These are phyloP conservation scores for Xestia rhomboidea DNA, from an alignment of 2,888 invertebrate genomes.

Conservation along the genomic window DNA sequence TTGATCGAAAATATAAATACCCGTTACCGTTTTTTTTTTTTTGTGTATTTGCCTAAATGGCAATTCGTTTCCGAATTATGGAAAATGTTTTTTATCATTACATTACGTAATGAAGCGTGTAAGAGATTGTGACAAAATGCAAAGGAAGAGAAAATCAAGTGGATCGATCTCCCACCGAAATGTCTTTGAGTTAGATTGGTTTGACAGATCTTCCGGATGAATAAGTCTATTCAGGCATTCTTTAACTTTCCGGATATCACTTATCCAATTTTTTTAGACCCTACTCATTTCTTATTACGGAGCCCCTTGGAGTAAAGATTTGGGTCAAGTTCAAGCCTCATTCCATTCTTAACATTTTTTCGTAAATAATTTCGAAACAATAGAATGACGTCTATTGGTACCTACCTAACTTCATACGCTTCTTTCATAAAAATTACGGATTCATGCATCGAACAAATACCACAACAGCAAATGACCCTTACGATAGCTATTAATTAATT, in stretches of 20 bases:
- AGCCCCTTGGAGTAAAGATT: background rate
- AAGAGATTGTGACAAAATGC: constrained; percentile 30
- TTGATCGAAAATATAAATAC: background rate
- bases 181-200: constrained; percentile 46
- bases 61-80: background rate
- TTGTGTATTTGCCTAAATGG: background rate
- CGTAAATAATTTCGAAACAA: background rate
- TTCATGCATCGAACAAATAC: background rate
- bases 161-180: constrained; percentile 26
- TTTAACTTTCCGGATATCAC: constrained; percentile 14
- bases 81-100: constrained; percentile 19
- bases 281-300: constrained; percentile 13
- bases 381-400: background rate
- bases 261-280: constrained; percentile 14
- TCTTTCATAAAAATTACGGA: background rate
- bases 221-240: constrained; percentile 24
- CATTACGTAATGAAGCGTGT: constrained; percentile 11
- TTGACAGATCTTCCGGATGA: constrained; percentile 44
- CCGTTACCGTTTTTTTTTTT: background rate
- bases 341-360: constrained; percentile 6
- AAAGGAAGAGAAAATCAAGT: constrained; percentile 34
- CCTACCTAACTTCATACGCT: background rate
- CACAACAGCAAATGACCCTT: background rate
- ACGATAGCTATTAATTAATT: background rate
- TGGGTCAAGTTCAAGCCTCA: constrained; percentile 10